Evolutionary conservation across 2,888 invertebrate genomes (phyloP).

Genomic region (Heliconius ismenius): DNA sequence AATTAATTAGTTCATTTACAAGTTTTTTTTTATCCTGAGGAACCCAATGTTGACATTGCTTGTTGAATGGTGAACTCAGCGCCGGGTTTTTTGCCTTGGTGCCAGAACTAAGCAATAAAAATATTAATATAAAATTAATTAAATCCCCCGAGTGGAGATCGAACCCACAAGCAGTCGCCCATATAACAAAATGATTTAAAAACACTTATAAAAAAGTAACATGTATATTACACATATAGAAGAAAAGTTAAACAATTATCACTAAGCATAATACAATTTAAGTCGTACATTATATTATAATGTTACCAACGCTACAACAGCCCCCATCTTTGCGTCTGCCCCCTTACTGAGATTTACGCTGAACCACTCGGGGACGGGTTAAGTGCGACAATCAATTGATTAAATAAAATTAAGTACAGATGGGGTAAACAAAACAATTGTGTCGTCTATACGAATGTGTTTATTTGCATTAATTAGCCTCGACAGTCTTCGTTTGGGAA

Average conservation of each 20-base stretch:
- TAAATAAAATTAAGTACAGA: slow-evolving; percentile 61
- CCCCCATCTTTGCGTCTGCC: slow-evolving; percentile 30
- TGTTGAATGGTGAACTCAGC: too few species aligned
- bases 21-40: too few species aligned
- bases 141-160: too few species aligned
- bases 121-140: not conserved
- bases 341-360: slow-evolving; percentile 71
- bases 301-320: not conserved
- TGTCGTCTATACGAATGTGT: slow-evolving; percentile 48
- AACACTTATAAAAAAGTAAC: too few species aligned
- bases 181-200: too few species aligned
- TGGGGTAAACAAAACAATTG: slow-evolving; percentile 53
- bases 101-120: not conserved
- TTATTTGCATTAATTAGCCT: slow-evolving; percentile 35
- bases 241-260: not conserved
- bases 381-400: slow-evolving; percentile 67
- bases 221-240: too few species aligned
- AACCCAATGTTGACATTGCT: too few species aligned
- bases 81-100: too few species aligned
- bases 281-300: not conserved
- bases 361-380: slow-evolving; percentile 60
- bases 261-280: not conserved
- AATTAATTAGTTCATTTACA: too few species aligned
- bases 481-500: slow-evolving; percentile 31
- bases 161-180: too few species aligned